Evolutionary conservation across 2,888 invertebrate species (phyloP).

Genomic region (Lasioglossum zephyrum): DNA sequence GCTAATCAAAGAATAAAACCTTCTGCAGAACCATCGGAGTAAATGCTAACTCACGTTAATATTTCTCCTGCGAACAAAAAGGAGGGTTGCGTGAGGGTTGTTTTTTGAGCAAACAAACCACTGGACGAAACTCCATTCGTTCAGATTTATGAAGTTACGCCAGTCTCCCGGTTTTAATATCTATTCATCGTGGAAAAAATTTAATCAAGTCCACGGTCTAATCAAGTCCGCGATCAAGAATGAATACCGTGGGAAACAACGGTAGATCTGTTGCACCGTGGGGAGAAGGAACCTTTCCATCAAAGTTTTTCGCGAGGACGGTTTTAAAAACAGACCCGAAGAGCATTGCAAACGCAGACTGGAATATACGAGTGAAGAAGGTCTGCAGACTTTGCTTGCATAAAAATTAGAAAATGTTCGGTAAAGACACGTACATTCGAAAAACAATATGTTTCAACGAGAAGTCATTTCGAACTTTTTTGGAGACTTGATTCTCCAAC

Average conservation of each 20-base stretch:
- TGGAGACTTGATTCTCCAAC: no score
- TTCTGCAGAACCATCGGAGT: slow-evolving; percentile 19
- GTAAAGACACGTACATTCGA: not conserved
- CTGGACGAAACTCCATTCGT: slow-evolving; percentile 39
- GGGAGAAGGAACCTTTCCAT: not conserved
- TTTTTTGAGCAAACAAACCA: not conserved
- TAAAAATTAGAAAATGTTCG: not conserved
- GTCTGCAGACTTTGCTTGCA: not conserved
- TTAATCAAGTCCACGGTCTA: slow-evolving; percentile 47
- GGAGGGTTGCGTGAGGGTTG: not conserved
- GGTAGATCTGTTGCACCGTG: slow-evolving; percentile 3
- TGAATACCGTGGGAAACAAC: slow-evolving; percentile 23
- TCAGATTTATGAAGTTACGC: slow-evolving; percentile 42
- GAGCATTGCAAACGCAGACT: not conserved
- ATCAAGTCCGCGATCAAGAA: slow-evolving; percentile 37
- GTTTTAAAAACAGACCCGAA: not conserved
- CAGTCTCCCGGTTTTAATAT: slow-evolving; percentile 28
- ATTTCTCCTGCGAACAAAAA: slow-evolving; percentile 41
- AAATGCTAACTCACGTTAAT: slow-evolving; percentile 44
- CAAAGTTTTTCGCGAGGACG: not conserved
- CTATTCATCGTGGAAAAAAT: slow-evolving; percentile 28
- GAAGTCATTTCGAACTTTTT: not conserved
- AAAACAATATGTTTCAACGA: not conserved
- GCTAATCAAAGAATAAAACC: slow-evolving; percentile 53
- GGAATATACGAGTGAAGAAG: not conserved